Base-by-base conservation (phyloP, 2,888 invertebrate species). In the Euzetes globulus region DNA sequence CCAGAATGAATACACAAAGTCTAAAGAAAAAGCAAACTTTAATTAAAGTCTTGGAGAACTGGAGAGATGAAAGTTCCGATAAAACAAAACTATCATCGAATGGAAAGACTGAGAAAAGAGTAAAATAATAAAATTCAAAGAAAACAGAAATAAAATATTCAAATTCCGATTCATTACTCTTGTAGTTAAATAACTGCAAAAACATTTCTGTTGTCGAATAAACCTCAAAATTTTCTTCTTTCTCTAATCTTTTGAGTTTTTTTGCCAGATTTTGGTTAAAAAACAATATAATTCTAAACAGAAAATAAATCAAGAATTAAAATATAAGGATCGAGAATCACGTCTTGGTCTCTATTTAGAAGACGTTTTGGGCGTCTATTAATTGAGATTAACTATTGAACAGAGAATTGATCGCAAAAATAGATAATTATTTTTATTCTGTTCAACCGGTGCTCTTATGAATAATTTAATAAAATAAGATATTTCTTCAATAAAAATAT, bases 381-480 rank as follows among this genome's bases (percentile, higher is more conserved):
- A 25, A 58, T 58, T 58, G 58, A 58, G 58, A 58, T 58, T 58
- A 58, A 58, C 17, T 29, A 29, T 19, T 25, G 25, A 50, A 50
- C 19, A 58, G 11, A 7, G 58, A 58, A 58, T 15, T 58, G 27
- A 58, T 58, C 15, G 13, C 19, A 58, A 58, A 58, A 27, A 58
- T 27, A 58, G 58, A 58, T 58, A 58, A 29, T 15, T 27, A n/a
- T 58, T 27, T 15, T 58, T 29, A 17, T 50, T 50, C 50, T 1
- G 6, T 29, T 19, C 58, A 29, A 58, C 1, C 58, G 19, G 25
- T 58, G 1, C 11, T 41, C 41, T 58, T 19, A 58, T 58, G 58
- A 58, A 63, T 63, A 63, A n/a, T 52, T 52, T 7, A 52, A 52
- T 52, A 52, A 41, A 52, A 52, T 52, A 52, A 52, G 52, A 52